Percentiles rank a stretch among this genome's conserved stretches.
These are phyloP conservation scores for Acheta domesticus DNA, from an alignment of 2,888 invertebrate species.

Conservation along the genomic window DNA sequence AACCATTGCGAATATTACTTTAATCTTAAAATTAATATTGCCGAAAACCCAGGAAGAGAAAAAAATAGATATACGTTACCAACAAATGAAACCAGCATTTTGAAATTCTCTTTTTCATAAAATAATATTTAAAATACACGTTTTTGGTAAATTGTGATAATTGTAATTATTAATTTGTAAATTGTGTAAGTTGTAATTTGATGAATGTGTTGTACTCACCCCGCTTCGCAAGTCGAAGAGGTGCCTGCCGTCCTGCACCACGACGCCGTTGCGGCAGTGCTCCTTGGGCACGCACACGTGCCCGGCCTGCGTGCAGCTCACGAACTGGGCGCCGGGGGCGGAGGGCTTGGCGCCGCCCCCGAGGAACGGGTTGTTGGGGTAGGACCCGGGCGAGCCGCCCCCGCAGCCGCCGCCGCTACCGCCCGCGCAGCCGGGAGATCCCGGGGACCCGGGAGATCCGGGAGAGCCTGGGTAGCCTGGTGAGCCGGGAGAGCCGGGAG, in stretches of 20 bases:
- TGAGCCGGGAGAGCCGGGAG: neutral
- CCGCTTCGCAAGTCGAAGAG: no score
- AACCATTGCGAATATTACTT: no score
- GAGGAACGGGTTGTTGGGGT: slow-evolving; percentile 1
- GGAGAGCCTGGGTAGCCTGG: neutral
- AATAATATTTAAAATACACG: no score
- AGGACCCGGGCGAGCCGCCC: neutral
- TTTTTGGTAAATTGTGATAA: no score
- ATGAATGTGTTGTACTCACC: no score
- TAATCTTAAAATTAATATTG: no score
- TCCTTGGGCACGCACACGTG: slow-evolving; percentile 60
- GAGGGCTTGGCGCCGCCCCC: neutral
- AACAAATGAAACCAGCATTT: no score
- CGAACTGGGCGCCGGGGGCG: slow-evolving; percentile 44
- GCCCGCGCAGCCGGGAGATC: neutral
- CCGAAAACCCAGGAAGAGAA: no score
- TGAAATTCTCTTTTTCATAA: no score
- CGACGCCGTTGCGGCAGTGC: slow-evolving; percentile 58
- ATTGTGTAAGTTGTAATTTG: no score
- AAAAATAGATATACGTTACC: no score
- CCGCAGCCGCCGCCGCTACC: neutral
- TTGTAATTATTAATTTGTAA: no score
- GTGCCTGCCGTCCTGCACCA: slow-evolving; percentile 47
- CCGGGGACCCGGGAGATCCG: neutral
- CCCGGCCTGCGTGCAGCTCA: slow-evolving; percentile 58